These are phyloP conservation scores for Carassius gibelio DNA, from an alignment of 2,113 vertebrate species.

Conservation along the genomic window DNA sequence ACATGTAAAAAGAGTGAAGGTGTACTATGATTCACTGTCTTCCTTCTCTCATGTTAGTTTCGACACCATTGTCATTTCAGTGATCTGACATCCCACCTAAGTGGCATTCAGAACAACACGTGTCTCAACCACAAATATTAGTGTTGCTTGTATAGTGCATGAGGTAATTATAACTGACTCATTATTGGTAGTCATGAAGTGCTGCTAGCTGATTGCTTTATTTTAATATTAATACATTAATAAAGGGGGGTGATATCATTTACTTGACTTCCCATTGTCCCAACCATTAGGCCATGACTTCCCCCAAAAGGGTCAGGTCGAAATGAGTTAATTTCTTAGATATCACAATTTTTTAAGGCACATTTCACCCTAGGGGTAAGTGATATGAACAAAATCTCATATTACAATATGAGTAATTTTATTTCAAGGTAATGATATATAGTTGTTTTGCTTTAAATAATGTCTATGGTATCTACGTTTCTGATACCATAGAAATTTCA, in stretches of 20 bases:
- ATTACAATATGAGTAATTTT: too few species aligned
- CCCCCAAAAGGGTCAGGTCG: too few species aligned
- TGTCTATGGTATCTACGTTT: too few species aligned
- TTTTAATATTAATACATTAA: too few species aligned
- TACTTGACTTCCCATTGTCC: not conserved
- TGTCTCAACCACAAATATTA: not conserved
- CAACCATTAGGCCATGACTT: too few species aligned
- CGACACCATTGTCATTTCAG: not conserved
- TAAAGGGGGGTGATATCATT: not conserved
- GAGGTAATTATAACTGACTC: slow-evolving; percentile 23
- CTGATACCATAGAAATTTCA: too few species aligned
- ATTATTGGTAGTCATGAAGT: not conserved
- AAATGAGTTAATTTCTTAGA: not conserved
- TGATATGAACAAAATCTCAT: too few species aligned
- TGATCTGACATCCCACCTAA: not conserved
- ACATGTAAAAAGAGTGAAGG: not conserved
- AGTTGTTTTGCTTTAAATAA: too few species aligned
- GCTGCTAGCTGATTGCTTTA: not conserved
- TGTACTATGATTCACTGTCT: not conserved
- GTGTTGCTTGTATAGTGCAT: slow-evolving; percentile 23
- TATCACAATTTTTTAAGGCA: too few species aligned
- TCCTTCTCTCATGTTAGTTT: not conserved
- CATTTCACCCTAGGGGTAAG: too few species aligned
- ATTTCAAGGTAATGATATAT: too few species aligned
- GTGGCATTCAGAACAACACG: slow-evolving; percentile 7